Evolutionary conservation across 2,113 vertebrate species (phyloP), one percentile per base, ranked within the genome.

Genomic region (Gymnorhina tibicen): DNA sequence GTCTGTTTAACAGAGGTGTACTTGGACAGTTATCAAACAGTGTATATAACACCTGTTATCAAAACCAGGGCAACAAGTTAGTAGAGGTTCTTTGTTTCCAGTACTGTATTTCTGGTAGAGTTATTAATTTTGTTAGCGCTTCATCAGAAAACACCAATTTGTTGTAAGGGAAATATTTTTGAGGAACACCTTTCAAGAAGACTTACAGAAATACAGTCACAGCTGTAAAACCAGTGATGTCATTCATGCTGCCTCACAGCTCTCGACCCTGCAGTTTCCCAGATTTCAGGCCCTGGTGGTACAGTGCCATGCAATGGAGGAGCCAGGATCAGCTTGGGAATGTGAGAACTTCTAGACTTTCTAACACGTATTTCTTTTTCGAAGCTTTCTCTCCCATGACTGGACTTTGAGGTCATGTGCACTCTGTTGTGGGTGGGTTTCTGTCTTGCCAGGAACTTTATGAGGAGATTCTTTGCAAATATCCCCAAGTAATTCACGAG

Each of bases 221-320:
- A 56, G 60, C 24, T 85, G 33, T 42, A 39, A 64, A 64, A 80
- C 53, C 22, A 83, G 33, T 20, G 16, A 13, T 47, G 59, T 42
- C 35, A 39, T 18, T 59, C 33, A 68, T 39, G 18, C 47, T 80
- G 33, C 30, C 23, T 66, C 66, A n/a, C 3, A 85, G 62, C 23
- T 72, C 53, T 26, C 0, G 0, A 24, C 4, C 12, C 46, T 3
- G 1, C 28, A 52, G 16, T 28, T 68, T 69, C 55, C 24, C 39
- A 58, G 11, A 66, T 24, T 46, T 66, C 67, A 56, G 68, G 5
- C 35, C 12, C 23, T 52, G 47, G 30, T 11, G 28, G 12, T 35
- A 39, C 30, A 42, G 16, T 22, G 27, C 23, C 30, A 14, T 44
- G 64, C 15, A 24, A 47, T 7, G 8, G 4, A 44, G 27, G 19